Base-by-base conservation (phyloP, 2,797 vertebrate genomes). In the Gymnoscopelus braueri region DNA sequence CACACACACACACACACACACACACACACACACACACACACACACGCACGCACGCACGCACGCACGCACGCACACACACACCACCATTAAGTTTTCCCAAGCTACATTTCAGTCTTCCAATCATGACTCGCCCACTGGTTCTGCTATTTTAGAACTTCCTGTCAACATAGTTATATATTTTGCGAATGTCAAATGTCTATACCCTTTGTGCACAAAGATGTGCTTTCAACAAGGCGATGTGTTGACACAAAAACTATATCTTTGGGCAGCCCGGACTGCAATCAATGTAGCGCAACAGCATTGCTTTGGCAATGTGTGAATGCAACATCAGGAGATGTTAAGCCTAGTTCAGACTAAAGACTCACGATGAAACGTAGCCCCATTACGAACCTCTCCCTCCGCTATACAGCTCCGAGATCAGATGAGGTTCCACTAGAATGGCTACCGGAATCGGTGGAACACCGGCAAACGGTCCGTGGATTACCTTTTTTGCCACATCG, bases 161-260 rank as follows among this genome's bases (percentile, higher is more conserved):
- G 66, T 72, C 48, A 57, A 24, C 69, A 63, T 69, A 60, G 72
- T 75, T 39, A 69, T 60, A 39, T 68, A 74, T 69, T 80, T 69
- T 51, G 58, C 80, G 26, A 86, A 89, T 83, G 80, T 81, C 82
- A 90, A 77, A 84, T 11, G n/a, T n/a, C n/a, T n/a, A n/a, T n/a
- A n/a, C n/a, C n/a, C n/a, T n/a, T n/a, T n/a, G 32, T 55, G 85
- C 78, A 87, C 63, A 56, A 48, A 57, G 53, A 65, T 60, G 65
- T 72, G 80, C 67, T 59, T 63, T 73, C 50, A 50, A 65, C 58
- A 64, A 35, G 65, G 63, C 26, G 44, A 50, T 15, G 51, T 63
- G 59, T n/a, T 56, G 48, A 52, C 71, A 70, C 58, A 71, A 74
- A 74, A 78, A 79, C 63, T 71, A 58, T 5, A 66, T 65, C 32